Evolutionary conservation across 2,888 invertebrate genomes (phyloP), one percentile per base, ranked within the genome.

Genomic region (Acrocera orbiculus): DNA sequence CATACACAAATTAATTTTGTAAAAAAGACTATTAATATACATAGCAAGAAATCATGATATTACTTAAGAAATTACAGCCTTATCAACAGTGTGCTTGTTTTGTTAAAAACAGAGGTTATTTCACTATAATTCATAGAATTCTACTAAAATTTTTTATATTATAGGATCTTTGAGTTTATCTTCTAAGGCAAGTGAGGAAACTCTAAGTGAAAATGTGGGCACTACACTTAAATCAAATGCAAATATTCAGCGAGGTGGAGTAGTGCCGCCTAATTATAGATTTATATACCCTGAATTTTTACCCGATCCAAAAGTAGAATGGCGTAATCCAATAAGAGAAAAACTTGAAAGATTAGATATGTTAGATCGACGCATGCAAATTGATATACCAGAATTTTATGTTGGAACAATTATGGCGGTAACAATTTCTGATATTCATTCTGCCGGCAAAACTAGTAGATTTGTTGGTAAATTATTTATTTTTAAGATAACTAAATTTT

Each of bases 381-480:
- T 98, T 41, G 79, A 85, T 52, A 79, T 99, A 42, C 96, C 98
- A 1, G 95, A 96, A 56, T 98, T 98, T 65, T 98, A 95, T 66
- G 93, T 95, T 49, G 96, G 93, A 10, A 83, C 85, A 17, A 74
- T 95, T 38, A 46, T 96, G 52, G 81, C 87, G 20, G 89, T 95
- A 1, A 82, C 80, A 3, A 74, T 78, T 41, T 75, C 90, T 1
- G 92, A 95, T 57, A 69, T 67, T 4, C 82, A 89, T 64, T 73
- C 87, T 3, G 75, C 81, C 17, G 79, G 77, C 29, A 92, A 92
- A 62, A 64, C 69, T 1, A 85, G 76, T 49, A 70, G 76, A 51
- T 90, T 60, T 39, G 53, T 60, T 7, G 60, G 52, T 52, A 40
- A 39, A 41, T 42, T 7, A 23, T 4, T 3, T 9, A 3, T 13